Evolutionary conservation across 1,140 invertebrate genomes (phyloP).

Genomic region (Rhagoletis pomonella): DNA sequence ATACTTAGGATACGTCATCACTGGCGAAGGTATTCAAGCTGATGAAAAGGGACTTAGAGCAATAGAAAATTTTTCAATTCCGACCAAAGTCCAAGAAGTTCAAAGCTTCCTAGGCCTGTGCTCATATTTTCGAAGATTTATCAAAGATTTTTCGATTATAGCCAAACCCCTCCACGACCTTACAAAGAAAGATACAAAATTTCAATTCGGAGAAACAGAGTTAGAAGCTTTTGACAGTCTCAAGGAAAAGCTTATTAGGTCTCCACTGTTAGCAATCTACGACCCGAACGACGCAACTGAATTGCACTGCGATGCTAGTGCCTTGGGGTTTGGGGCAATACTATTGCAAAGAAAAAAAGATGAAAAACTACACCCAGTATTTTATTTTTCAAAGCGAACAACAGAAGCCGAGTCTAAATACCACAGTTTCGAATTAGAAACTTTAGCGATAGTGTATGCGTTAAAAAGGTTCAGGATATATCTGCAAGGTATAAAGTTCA

Average conservation of each 20-base stretch:
- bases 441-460: constrained; percentile 75
- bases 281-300: constrained; percentile 59
- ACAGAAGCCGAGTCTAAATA: constrained; percentile 73
- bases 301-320: constrained; percentile 63
- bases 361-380: constrained; percentile 66
- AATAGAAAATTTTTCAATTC: constrained; percentile 60
- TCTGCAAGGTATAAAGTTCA: constrained; percentile 74
- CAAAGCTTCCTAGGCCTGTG: constrained; percentile 61
- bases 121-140: constrained; percentile 60
- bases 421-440: constrained; percentile 75
- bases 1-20: constrained; percentile 68
- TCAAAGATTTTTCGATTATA: constrained; percentile 61
- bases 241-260: constrained; percentile 58
- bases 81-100: constrained; percentile 58
- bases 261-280: constrained; percentile 64
- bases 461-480: constrained; percentile 76
- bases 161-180: constrained; percentile 64
- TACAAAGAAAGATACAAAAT: constrained; percentile 61
- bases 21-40: constrained; percentile 58
- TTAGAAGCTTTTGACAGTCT: constrained; percentile 61
- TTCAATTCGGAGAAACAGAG: constrained; percentile 59
- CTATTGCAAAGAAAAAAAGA: constrained; percentile 61
- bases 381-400: constrained; percentile 72
- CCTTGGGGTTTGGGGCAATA: constrained; percentile 60
- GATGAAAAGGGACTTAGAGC: constrained; percentile 59